Evolutionary conservation across 37 sponge, comb jelly and placozoan species (phyloP).

Genomic region (Halisarca cf. caerulea): DNA sequence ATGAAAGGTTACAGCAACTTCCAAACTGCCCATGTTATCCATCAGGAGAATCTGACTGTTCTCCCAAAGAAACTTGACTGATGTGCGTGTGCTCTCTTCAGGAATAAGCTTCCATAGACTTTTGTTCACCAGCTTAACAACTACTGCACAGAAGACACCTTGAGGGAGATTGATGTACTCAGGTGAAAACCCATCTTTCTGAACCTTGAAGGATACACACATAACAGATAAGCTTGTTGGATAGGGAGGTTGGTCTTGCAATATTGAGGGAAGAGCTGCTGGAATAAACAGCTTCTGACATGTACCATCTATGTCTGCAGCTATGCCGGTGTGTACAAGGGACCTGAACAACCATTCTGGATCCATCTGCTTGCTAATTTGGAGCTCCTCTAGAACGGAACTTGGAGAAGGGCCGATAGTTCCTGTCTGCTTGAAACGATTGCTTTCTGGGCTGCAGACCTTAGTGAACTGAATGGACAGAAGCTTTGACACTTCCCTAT

Average conservation of each 20-base stretch:
- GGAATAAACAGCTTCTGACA: neutral
- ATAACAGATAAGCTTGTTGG: neutral
- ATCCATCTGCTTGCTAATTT: neutral
- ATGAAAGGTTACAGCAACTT: too few relatives aligned
- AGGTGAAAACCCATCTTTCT: neutral
- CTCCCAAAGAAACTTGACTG: neutral
- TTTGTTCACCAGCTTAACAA: neutral
- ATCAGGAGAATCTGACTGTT: too few relatives aligned
- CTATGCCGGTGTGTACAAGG: neutral
- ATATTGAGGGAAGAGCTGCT: neutral
- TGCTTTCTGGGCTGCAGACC: too few relatives aligned
- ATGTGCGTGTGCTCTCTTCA: neutral
- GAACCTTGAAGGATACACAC: constrained; percentile 1
- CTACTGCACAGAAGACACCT: constrained; percentile 14
- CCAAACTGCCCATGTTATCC: too few relatives aligned
- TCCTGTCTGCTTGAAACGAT: neutral
- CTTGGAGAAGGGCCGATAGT: neutral
- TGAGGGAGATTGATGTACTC: neutral
- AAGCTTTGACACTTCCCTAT: constrained; percentile 18
- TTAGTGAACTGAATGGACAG: constrained; percentile 3
- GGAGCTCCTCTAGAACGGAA: neutral
- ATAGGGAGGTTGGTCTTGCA: neutral
- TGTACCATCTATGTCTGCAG: neutral
- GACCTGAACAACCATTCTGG: neutral
- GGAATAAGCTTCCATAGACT: neutral